phyloP scores from a whole-genome alignment of 2,888 invertebrate genomes.

The Habrosyne pyritoides region DNA sequence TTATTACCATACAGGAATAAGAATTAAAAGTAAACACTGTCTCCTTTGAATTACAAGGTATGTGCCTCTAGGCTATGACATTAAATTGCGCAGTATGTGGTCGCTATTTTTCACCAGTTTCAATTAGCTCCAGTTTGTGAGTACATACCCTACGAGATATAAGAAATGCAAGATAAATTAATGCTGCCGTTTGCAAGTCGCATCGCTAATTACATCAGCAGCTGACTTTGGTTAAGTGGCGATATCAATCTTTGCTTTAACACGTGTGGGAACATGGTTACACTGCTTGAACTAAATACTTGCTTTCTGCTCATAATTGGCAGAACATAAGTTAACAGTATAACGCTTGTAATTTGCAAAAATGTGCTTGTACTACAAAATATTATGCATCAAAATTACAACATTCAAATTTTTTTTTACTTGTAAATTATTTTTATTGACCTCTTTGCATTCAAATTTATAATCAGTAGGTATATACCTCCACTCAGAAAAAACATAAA shows the following conservation, averaged over 20 bases:
- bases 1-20: constrained; percentile 29
- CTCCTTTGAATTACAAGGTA: constrained; percentile 32
- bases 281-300: constrained; percentile 40
- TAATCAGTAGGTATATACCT: too few species aligned
- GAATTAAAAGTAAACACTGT: constrained; percentile 42
- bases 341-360: background rate
- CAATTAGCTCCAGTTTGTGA: constrained; percentile 54
- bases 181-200: constrained; percentile 40
- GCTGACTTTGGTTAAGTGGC: constrained; percentile 63
- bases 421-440: background rate
- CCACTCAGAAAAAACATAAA: too few species aligned
- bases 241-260: constrained; percentile 65
- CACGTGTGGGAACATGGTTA: constrained; percentile 51
- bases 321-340: constrained; percentile 7
- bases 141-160: constrained; percentile 46
- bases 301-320: constrained; percentile 33
- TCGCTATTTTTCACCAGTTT: constrained; percentile 69
- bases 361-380: background rate
- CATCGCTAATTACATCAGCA: constrained; percentile 70
- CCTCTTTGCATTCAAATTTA: background rate
- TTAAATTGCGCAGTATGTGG: constrained; percentile 62
- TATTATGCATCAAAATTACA: background rate
- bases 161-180: constrained; percentile 45
- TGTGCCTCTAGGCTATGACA: constrained; percentile 48
- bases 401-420: background rate